Evolutionary conservation across 2,113 vertebrate species (phyloP).

Genomic region (Crypturellus undulatus): DNA sequence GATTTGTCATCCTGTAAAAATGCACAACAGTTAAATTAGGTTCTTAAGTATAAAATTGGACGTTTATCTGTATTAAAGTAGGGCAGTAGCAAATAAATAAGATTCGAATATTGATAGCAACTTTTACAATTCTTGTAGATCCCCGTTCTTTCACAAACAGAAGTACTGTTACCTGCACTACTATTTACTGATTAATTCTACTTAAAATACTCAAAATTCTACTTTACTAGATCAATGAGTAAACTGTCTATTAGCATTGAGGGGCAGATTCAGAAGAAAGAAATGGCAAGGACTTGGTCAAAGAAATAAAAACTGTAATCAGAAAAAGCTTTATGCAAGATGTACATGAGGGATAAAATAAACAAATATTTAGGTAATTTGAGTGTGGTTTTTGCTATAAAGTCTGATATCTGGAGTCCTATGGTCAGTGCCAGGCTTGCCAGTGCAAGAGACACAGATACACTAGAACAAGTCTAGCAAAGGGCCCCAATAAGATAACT

Average conservation of each 20-base stretch:
- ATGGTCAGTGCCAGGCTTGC: too few species aligned
- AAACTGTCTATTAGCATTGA: not conserved
- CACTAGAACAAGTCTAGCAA: not conserved
- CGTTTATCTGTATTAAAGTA: not conserved
- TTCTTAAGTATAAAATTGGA: not conserved
- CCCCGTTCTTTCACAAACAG: not conserved
- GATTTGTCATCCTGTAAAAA: constrained; percentile 82
- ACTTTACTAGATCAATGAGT: not conserved
- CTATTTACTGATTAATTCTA: not conserved
- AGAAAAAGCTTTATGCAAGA: not conserved
- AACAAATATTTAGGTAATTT: not conserved
- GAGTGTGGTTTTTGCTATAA: not conserved
- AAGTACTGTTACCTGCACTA: not conserved
- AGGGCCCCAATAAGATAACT: not conserved
- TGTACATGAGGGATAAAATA: not conserved
- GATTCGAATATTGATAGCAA: not conserved
- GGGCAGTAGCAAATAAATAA: not conserved
- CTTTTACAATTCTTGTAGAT: not conserved
- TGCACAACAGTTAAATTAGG: not conserved
- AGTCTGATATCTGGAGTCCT: not conserved
- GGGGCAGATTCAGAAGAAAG: not conserved
- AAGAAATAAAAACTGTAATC: not conserved
- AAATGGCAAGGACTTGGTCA: not conserved
- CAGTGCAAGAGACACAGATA: not conserved
- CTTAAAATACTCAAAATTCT: not conserved